Conservation (phyloP, 1,140 invertebrate genomes). For the Trichogramma pretiosum region DNA sequence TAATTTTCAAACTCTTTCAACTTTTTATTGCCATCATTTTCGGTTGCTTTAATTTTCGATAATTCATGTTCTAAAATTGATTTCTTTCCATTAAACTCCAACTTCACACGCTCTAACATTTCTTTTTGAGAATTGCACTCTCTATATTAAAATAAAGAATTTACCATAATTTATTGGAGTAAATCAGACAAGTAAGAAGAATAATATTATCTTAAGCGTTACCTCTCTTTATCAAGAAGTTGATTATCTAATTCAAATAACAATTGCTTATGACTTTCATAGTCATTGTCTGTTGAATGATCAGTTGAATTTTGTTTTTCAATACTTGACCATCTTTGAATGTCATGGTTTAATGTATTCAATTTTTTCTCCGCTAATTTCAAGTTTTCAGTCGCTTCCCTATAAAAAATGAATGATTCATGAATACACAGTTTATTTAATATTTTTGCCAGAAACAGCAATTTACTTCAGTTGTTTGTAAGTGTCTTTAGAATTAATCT, state of each 20-base stretch:
- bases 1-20: slow-evolving; percentile 11
- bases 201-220: too few relatives aligned
- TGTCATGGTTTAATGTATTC: slow-evolving; percentile 7
- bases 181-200: neutral
- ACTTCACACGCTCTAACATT: slow-evolving; percentile 7
- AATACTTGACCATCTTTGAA: slow-evolving; percentile 17
- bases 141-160: slow-evolving; percentile 6
- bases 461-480: slow-evolving; percentile 19
- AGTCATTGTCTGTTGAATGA: slow-evolving; percentile 11
- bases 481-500: slow-evolving; percentile 7
- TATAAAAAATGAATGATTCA: slow-evolving; percentile 1
- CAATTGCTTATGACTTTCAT: slow-evolving; percentile 6
- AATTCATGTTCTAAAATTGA: slow-evolving; percentile 14
- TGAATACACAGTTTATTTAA: neutral
- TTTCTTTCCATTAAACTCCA: slow-evolving; percentile 17
- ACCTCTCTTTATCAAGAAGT: slow-evolving; percentile 7
- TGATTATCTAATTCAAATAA: slow-evolving; percentile 16
- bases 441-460: neutral
- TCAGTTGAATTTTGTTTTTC: neutral
- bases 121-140: slow-evolving; percentile 7
- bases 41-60: slow-evolving; percentile 5
- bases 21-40: slow-evolving; percentile 13
- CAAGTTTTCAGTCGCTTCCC: slow-evolving; percentile 1
- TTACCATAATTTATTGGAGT: slow-evolving; percentile 2
- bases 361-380: slow-evolving; percentile 14